A percentile compares a stretch with the other conserved stretches of the same genome.
Evolutionary conservation across 2,113 vertebrate species (phyloP).

Genomic region (Empidonax alnorum): DNA sequence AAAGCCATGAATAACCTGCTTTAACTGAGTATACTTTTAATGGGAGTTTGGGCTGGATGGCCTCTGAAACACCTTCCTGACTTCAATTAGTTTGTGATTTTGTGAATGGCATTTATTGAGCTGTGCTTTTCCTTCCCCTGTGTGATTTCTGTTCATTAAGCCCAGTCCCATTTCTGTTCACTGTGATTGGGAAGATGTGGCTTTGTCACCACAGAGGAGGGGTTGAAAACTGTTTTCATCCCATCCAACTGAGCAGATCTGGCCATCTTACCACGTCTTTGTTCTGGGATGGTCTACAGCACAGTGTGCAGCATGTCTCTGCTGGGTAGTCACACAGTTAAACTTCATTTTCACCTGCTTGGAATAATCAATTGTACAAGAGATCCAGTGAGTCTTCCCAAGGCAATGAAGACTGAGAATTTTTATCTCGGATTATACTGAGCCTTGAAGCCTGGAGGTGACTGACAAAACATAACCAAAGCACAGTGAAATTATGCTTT

Average conservation of each 20-base stretch:
- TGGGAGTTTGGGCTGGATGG: rapidly evolving
- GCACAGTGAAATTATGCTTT: not conserved
- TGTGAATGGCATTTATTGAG: not conserved
- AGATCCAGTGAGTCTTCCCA: not conserved
- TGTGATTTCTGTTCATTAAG: not conserved
- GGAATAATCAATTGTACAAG: not conserved
- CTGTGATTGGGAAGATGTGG: not conserved
- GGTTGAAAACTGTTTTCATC: not conserved
- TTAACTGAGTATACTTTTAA: not conserved
- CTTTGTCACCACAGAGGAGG: not conserved
- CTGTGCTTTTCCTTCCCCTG: not conserved
- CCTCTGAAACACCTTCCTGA: not conserved
- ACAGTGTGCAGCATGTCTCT: not conserved
- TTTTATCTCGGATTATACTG: not conserved
- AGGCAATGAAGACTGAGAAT: not conserved
- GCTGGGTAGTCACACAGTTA: not conserved
- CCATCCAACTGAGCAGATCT: not conserved
- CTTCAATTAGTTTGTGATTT: not conserved
- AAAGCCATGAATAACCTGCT: not conserved
- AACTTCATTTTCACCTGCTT: not conserved
- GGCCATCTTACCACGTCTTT: not conserved
- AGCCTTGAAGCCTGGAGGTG: not conserved
- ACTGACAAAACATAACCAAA: not conserved
- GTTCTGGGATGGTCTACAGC: not conserved
- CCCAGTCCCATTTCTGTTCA: not conserved